phyloP scores from a whole-genome alignment of 2,113 vertebrate genomes.

The Dendrocopos noguchii region DNA sequence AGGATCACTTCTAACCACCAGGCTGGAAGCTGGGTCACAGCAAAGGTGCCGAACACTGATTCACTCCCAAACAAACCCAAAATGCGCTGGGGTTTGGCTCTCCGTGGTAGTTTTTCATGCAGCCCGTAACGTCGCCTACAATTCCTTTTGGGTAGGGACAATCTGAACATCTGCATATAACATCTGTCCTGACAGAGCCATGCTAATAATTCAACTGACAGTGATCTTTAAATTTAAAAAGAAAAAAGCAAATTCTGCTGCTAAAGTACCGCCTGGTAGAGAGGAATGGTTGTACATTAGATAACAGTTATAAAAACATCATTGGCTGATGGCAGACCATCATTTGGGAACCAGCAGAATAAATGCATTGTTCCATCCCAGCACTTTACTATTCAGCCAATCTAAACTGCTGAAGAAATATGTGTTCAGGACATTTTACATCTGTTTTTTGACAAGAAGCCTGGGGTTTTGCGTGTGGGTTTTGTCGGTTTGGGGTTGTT shows the following conservation, averaged over 20 bases:
- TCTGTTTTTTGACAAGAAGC: conserved; percentile 76
- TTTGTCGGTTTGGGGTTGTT: too few relatives aligned
- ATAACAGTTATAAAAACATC: background rate
- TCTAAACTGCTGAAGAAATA: conserved; percentile 71
- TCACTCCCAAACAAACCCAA: background rate
- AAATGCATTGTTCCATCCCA: conserved; percentile 43
- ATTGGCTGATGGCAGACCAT: conserved; percentile 45
- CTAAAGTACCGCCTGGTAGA: background rate
- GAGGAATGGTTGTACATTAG: background rate
- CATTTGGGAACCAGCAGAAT: conserved; percentile 67
- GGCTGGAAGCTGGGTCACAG: fast-evolving
- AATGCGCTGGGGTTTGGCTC: fast-evolving
- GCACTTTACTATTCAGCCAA: conserved; percentile 53
- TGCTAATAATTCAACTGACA: background rate
- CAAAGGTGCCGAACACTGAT: fast-evolving
- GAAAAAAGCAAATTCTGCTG: background rate
- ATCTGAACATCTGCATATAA: background rate
- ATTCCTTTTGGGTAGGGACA: background rate
- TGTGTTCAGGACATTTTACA: conserved; percentile 74
- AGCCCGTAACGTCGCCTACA: background rate
- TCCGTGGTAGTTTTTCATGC: fast-evolving
- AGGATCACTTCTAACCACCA: background rate
- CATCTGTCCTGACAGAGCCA: background rate
- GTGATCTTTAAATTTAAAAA: background rate
- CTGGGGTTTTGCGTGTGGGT: conserved; percentile 26